Conservation (phyloP, 2,797 vertebrate genomes). For the Rhabdomys pumilio region DNA sequence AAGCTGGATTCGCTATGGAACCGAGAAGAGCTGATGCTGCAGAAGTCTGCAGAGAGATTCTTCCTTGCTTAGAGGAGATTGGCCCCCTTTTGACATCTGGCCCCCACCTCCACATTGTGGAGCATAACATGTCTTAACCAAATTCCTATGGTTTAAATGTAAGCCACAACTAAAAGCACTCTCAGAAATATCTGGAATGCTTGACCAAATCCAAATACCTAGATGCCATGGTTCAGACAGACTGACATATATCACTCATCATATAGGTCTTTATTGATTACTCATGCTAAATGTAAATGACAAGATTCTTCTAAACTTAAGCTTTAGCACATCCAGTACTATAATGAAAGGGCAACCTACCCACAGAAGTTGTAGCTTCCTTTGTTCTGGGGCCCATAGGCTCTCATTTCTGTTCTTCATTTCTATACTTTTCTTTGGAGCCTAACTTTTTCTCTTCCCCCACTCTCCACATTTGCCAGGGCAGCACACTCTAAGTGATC, state of each 20-base stretch:
- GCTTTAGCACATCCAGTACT: background rate
- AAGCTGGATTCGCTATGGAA: background rate
- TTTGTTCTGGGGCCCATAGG: background rate
- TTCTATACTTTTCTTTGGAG: background rate
- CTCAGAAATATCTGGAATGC: slow-evolving; percentile 18
- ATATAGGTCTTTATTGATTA: slow-evolving; percentile 8
- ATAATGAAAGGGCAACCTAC: background rate
- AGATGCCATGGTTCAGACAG: background rate
- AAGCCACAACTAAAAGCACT: background rate
- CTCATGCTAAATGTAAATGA: background rate
- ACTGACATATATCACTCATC: background rate
- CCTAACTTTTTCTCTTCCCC: background rate
- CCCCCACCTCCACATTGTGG: background rate
- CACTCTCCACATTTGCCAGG: background rate
- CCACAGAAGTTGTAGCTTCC: background rate
- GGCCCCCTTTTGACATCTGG: background rate
- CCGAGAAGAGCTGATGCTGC: background rate
- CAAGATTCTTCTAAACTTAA: background rate
- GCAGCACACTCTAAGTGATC: background rate
- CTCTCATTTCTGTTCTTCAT: background rate
- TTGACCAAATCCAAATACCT: background rate
- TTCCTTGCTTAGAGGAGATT: background rate
- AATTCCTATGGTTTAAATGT: background rate
- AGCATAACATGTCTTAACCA: background rate
- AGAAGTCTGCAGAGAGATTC: background rate